Evolutionary conservation across 2,888 invertebrate genomes (phyloP), one percentile per base, ranked within the genome.

Genomic region (Epinotia nisella): DNA sequence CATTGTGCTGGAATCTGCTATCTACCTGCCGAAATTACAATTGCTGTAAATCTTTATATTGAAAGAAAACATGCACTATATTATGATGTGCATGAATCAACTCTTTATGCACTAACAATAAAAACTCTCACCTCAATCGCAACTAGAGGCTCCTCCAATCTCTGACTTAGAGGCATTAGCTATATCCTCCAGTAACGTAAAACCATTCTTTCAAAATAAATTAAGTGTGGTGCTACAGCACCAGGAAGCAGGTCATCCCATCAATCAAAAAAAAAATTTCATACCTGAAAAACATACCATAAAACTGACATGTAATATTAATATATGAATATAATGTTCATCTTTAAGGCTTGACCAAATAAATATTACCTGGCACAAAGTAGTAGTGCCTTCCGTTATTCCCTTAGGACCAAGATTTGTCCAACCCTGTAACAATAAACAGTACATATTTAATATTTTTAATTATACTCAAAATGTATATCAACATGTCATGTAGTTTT

Each of bases 81-180:
- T 7, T 55, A n/a, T 60, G 2, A 39, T 55, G n/a, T 19, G 24
- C 3, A 17, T 29, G 9, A 49, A 29, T 49, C 5, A 15, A 29
- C 45, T 39, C 21, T 2, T 11, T 29, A 49, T 56, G 29, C 19
- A 65, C 9, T 35, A 58, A 51, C 35, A 39, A 58, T 58, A 67
- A 65, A 49, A 71, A 75, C 62, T 78, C 93, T 92, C 92, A 94
- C 94, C 94, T 94, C 94, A 93, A 94, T 90, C 78, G 92, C 92
- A 90, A 94, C 94, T 87, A 94, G 93, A 88, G 93, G 93, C 85
- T 94, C 94, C 88, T 94, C 93, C 90, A 93, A 90, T 87, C 87
- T 93, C 92, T 93, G 90, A 85, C 93, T 90, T 89, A 92, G 94
- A 93, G 94, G 94, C 94, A 94, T 94, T 94, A 94, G 94, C 94